These are phyloP conservation scores for Tortrix viridana DNA, from an alignment of 2,888 invertebrate genomes.

Conservation along the genomic window DNA sequence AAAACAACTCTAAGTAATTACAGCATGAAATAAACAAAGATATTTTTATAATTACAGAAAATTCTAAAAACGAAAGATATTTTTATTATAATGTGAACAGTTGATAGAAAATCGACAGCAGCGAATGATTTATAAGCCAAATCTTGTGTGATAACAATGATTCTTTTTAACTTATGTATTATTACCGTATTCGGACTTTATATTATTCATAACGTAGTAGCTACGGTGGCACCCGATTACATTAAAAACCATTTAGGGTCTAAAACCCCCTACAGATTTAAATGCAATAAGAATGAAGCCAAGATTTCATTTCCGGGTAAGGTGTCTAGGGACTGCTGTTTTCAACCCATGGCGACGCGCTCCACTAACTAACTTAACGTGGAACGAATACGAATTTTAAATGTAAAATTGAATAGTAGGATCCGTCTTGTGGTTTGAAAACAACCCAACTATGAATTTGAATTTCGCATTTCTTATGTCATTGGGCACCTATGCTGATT, in stretches of 20 bases:
- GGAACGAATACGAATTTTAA: no score
- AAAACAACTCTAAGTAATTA: not conserved
- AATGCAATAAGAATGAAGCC: conserved; percentile 86
- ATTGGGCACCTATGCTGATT: not conserved
- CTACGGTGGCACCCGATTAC: conserved; percentile 47
- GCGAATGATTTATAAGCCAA: not conserved
- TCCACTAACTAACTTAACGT: no score
- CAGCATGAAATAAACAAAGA: not conserved
- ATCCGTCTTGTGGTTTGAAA: no score
- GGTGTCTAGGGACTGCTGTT: no score
- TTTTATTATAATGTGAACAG: not conserved
- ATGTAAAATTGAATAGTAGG: no score
- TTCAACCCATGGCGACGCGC: no score
- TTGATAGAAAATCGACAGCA: not conserved
- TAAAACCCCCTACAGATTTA: conserved; percentile 89
- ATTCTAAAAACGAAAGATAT: not conserved
- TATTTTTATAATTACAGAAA: not conserved
- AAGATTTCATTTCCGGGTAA: conserved; percentile 85
- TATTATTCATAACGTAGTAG: conserved; percentile 21
- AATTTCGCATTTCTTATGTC: not conserved
- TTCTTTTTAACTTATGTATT: conserved; percentile 1
- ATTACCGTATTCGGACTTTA: not conserved
- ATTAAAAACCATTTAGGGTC: conserved; percentile 83
- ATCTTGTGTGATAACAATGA: conserved; percentile 8
- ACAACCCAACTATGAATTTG: no score